Base-by-base conservation (phyloP, 2,797 vertebrate species). In the Galago senegalensis region DNA sequence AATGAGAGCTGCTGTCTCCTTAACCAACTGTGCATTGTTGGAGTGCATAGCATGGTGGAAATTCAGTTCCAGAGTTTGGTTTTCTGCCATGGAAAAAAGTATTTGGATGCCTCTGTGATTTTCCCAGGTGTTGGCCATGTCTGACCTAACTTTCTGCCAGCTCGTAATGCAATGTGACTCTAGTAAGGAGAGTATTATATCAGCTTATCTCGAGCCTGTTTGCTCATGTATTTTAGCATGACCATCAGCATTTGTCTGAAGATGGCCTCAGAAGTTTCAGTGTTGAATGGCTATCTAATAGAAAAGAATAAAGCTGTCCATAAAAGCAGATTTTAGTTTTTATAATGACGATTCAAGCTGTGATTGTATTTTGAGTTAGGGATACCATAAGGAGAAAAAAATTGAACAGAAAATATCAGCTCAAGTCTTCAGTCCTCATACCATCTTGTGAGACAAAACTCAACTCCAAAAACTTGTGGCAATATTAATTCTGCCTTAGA, bases 111-210 rank as follows among this genome's bases (percentile, higher is more conserved):
- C 46, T 96, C 75, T 96, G 87, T 95, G 93, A 93, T 91, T 95
- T 97, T 97, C 96, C 95, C 97, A 97, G 97, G 97, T 98, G 94
- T 95, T 95, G 97, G 94, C 94, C 11, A 0, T 95, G 69, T 86
- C 89, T 95, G 93, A 97, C 85, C 87, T 91, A 92, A 84, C 77
- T 94, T 96, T 79, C 46, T 96, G 97, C 96, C 97, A 97, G 90
- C 93, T 97, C 94, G 73, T 95, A 94, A 91, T 73, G 92, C 70
- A 73, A 53, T 92, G 90, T 73, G 87, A 88, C 76, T 93, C 73
- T 46, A 21, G 89, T 37, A 88, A 87, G 75, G 77, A 95, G 92
- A 77, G 53, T 21, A 86, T 79, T 81, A 89, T 21, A 86, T 75
- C 84, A 89, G 40, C 63, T 53, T 63, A 49, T 96, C 84, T 80